phyloP scores from a whole-genome alignment of 2,888 invertebrate genomes.

The Cotesia congregata region DNA sequence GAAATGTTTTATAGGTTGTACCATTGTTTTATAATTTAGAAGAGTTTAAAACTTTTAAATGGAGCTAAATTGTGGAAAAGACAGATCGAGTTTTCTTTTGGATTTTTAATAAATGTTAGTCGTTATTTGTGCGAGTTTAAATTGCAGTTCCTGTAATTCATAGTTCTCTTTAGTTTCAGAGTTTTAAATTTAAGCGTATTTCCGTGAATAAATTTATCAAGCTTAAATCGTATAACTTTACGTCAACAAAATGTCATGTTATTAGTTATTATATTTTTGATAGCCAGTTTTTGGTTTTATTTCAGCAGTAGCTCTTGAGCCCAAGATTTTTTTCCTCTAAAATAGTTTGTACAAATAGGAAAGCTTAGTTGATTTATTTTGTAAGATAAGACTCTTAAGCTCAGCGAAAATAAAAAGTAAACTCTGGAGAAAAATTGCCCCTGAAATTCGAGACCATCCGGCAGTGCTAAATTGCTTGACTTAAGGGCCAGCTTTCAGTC shows the following conservation, averaged over 20 bases:
- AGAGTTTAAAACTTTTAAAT: neutral
- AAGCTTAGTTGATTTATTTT: neutral
- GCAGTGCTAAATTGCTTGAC: constrained; percentile 38
- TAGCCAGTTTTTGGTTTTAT: neutral
- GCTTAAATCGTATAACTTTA: too few relatives aligned
- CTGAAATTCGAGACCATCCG: constrained; percentile 5
- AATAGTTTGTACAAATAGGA: neutral
- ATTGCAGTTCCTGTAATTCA: neutral
- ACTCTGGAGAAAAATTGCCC: constrained; percentile 30
- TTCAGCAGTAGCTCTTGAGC: neutral
- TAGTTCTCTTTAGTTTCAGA: neutral
- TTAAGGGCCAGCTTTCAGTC: constrained; percentile 14
- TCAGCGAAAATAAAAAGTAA: neutral
- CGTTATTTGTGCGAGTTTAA: neutral
- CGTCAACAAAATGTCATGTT: neutral
- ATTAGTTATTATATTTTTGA: neutral
- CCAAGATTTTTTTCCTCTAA: neutral
- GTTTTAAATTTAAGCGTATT: too few relatives aligned
- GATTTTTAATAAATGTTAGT: neutral
- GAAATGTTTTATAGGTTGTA: neutral
- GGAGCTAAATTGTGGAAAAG: neutral
- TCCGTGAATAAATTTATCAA: too few relatives aligned
- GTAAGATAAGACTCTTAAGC: neutral
- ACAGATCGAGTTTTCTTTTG: neutral
- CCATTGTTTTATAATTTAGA: neutral